Conservation (phyloP, 2,888 invertebrate species). For the Adela reaumurella region DNA sequence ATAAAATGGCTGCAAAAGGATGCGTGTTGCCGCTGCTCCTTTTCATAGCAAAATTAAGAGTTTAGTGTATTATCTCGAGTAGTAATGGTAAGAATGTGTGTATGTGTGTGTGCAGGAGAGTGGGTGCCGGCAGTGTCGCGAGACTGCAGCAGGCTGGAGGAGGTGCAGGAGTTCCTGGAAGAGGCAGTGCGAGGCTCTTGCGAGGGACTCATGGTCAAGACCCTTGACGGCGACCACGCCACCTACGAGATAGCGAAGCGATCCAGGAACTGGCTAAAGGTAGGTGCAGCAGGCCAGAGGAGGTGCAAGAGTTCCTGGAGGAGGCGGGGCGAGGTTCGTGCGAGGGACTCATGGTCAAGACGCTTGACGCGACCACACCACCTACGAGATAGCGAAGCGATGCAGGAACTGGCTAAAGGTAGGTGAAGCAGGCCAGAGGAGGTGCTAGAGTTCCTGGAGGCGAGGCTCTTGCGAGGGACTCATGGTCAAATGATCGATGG, state of each 20-base stretch:
- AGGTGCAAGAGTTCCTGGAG: constrained; percentile 90
- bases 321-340: constrained; percentile 90
- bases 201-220: constrained; percentile 99
- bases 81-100: too few relatives aligned
- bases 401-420: constrained; percentile 90
- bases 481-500: too few relatives aligned
- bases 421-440: too few relatives aligned
- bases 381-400: constrained; percentile 95
- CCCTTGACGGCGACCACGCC: constrained; percentile 75
- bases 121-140: constrained; percentile 84
- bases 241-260: constrained; percentile 97
- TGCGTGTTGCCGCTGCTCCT: too few relatives aligned
- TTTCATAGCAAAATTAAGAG: too few relatives aligned
- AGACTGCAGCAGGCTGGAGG: constrained; percentile 83
- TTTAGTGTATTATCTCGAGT: too few relatives aligned
- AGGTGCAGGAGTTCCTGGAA: constrained; percentile 90
- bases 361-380: constrained; percentile 76
- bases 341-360: constrained; percentile 99
- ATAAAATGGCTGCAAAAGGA: too few relatives aligned
- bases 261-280: constrained; percentile 90
- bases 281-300: constrained; percentile 78
- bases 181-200: constrained; percentile 90
- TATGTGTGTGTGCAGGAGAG: constrained; percentile 50
- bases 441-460: too few relatives aligned
- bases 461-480: too few relatives aligned